Evolutionary conservation across 2,113 vertebrate genomes (phyloP).

Genomic region (Erinaceus europaeus): DNA sequence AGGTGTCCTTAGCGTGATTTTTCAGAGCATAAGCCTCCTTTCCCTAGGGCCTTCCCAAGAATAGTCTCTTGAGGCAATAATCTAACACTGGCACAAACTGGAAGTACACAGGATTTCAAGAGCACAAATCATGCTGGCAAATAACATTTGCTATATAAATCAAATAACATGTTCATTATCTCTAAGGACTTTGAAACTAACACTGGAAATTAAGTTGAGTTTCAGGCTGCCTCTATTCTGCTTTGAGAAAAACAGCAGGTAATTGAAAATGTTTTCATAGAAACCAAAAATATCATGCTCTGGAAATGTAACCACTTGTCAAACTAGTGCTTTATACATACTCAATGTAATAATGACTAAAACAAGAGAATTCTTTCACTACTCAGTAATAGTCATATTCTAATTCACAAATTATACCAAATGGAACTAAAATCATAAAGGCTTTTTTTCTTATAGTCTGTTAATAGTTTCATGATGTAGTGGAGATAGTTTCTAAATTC

Average conservation of each 20-base stretch:
- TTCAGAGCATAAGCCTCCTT: conserved; percentile 5
- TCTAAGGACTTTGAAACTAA: conserved; percentile 18
- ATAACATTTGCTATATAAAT: conserved; percentile 37
- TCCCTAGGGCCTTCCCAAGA: conserved; percentile 6
- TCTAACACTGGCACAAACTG: background rate
- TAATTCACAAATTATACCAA: background rate
- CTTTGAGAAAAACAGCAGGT: background rate
- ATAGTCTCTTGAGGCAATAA: background rate
- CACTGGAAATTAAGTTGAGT: conserved; percentile 15
- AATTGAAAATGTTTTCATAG: background rate
- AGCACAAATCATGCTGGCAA: background rate
- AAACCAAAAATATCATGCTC: background rate
- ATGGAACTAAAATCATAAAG: background rate
- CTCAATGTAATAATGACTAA: background rate
- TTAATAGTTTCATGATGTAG: background rate
- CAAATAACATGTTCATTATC: conserved; percentile 24
- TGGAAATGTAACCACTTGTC: background rate
- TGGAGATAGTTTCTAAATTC: background rate
- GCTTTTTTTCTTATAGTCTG: background rate
- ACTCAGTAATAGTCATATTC: background rate
- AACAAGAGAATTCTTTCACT: background rate
- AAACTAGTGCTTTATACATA: background rate
- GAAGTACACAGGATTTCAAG: background rate
- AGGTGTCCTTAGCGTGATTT: background rate
- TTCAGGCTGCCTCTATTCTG: background rate